These are phyloP conservation scores for Botrylloides violaceus DNA, from an alignment of 23 tunicate genomes.

Conservation along the genomic window DNA sequence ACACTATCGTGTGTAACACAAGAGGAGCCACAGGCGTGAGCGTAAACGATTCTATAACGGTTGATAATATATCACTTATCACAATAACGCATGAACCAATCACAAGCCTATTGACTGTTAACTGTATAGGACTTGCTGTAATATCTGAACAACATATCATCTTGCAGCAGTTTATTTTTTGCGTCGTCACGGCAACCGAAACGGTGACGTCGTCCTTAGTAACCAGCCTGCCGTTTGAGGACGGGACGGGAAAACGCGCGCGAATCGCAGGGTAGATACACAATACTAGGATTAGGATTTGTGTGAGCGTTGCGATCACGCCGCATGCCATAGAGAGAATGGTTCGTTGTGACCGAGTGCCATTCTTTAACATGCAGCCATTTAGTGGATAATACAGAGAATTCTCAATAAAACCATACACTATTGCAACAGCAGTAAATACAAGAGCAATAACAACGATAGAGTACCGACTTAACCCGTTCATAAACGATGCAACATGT, in stretches of 20 bases:
- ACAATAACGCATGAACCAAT: slow-evolving; percentile 1
- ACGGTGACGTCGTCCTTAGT: too few relatives aligned
- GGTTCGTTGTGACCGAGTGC: background rate
- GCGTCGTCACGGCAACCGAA: background rate
- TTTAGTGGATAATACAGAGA: background rate
- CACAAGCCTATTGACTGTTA: background rate
- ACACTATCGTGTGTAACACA: background rate
- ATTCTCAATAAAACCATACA: background rate
- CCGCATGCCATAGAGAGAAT: background rate
- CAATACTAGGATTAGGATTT: background rate
- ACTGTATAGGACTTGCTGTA: background rate
- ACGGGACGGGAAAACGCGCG: background rate
- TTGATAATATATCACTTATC: background rate
- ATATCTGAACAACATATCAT: background rate
- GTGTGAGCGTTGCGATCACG: background rate
- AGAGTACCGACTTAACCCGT: background rate
- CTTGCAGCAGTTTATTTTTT: background rate
- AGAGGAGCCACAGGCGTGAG: background rate
- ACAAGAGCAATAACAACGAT: background rate
- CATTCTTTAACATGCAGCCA: background rate
- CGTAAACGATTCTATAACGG: background rate
- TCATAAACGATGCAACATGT: background rate
- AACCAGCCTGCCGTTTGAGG: background rate
- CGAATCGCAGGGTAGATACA: background rate
- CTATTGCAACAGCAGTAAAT: background rate